Evolutionary conservation across 2,113 vertebrate species (phyloP).

Genomic region (Electrona antarctica): DNA sequence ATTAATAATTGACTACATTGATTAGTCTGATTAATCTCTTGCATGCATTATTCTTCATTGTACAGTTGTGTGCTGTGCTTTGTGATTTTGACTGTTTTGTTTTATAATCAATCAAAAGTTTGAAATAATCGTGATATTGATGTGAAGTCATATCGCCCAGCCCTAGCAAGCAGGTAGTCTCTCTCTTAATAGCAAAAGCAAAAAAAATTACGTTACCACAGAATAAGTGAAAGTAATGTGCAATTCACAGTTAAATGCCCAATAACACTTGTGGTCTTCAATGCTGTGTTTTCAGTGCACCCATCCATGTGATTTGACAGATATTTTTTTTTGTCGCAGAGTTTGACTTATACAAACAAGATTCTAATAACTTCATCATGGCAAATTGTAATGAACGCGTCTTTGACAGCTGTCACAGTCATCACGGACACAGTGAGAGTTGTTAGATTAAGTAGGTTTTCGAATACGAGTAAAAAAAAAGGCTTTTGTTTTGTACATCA

Average conservation of each 20-base stretch:
- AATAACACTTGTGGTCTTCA: conserved; percentile 61
- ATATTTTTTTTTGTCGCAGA: conserved; percentile 25
- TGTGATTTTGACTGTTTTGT: too few species aligned
- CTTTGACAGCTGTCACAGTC: conserved; percentile 71
- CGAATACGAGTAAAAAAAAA: conserved; percentile 38
- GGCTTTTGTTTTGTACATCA: conserved; percentile 41
- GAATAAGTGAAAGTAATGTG: conserved; percentile 26
- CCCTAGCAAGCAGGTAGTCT: conserved; percentile 46
- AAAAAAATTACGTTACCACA: conserved; percentile 18
- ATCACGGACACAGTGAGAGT: conserved; percentile 76
- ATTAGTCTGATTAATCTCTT: too few species aligned
- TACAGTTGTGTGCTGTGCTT: too few species aligned
- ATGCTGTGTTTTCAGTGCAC: conserved; percentile 63
- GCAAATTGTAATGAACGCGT: conserved; percentile 50
- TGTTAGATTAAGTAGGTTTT: conserved; percentile 55
- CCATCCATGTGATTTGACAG: conserved; percentile 36
- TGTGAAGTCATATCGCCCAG: too few species aligned
- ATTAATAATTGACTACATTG: too few species aligned
- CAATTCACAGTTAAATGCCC: conserved; percentile 52
- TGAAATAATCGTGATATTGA: too few species aligned
- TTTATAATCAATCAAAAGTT: too few species aligned
- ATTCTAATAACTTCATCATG: conserved; percentile 41
- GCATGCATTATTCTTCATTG: too few species aligned
- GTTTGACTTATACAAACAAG: conserved; percentile 26
- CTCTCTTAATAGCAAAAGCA: conserved; percentile 38